Percentiles rank a stretch among this genome's conserved stretches.
phyloP scores from a whole-genome alignment of 2,113 vertebrate genomes.

The Aphyosemion australe region DNA sequence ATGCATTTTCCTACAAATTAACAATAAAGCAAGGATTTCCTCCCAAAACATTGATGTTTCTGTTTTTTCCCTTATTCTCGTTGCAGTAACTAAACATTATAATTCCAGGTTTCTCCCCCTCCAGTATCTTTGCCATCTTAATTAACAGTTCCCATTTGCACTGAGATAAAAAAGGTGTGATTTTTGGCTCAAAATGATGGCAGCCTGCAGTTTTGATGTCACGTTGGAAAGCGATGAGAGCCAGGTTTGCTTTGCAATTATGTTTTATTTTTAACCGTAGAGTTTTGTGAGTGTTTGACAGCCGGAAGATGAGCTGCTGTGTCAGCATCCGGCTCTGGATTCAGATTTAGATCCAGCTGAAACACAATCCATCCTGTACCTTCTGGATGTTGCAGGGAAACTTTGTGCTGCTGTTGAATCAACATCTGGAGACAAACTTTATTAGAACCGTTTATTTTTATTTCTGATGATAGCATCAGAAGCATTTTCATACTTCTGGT shows the following conservation, averaged over 20 bases:
- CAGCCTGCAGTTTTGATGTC: conserved; percentile 12
- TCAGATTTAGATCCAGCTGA: background rate
- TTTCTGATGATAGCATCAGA: too few relatives aligned
- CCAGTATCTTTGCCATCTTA: background rate
- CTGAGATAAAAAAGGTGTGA: conserved; percentile 3
- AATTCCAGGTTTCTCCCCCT: background rate
- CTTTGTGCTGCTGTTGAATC: background rate
- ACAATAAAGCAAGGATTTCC: too few relatives aligned
- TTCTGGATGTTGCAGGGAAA: background rate
- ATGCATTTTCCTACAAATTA: too few relatives aligned
- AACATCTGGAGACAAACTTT: too few relatives aligned
- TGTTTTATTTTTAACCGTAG: conserved; percentile 4
- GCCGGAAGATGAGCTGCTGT: background rate
- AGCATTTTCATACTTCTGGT: too few relatives aligned
- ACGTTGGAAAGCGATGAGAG: conserved; percentile 5
- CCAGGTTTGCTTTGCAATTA: conserved; percentile 6
- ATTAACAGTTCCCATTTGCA: background rate
- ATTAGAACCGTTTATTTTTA: too few relatives aligned
- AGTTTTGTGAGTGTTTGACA: background rate
- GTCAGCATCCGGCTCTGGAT: background rate
- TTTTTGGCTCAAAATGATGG: conserved; percentile 5
- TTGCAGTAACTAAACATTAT: background rate
- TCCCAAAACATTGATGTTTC: background rate
- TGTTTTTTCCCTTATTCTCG: background rate
- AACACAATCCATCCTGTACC: background rate